Percentiles rank a stretch among this genome's conserved stretches.
Conservation (phyloP, 2,113 vertebrate species). For the Macquaria ambigua region DNA sequence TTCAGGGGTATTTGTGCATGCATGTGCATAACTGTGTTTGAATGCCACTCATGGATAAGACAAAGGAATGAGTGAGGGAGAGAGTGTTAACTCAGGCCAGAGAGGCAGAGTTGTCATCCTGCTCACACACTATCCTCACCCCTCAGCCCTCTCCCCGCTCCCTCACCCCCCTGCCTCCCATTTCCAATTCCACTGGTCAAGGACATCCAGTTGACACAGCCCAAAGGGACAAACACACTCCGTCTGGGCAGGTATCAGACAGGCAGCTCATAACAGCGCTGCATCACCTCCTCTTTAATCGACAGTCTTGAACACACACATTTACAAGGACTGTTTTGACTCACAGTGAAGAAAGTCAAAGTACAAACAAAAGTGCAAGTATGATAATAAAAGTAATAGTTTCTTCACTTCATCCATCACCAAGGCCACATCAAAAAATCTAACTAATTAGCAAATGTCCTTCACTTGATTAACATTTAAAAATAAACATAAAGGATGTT, state of each 20-base stretch:
- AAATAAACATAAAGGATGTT: not conserved
- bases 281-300: conserved; percentile 31
- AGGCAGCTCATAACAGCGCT: not conserved
- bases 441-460: not conserved
- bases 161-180: not conserved
- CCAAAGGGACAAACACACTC: conserved; percentile 54
- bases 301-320: not conserved
- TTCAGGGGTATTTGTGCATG: conserved; percentile 7
- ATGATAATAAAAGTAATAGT: not conserved
- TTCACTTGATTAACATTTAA: conserved; percentile 35
- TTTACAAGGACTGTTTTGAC: conserved; percentile 14
- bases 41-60: conserved; percentile 62
- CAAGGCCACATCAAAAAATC: not conserved
- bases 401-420: conserved; percentile 31
- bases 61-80: conserved; percentile 33
- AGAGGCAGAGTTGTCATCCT: conserved; percentile 63
- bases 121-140: conserved; percentile 51
- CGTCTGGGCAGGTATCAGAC: conserved; percentile 42
- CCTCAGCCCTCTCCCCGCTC: not conserved
- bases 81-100: conserved; percentile 55
- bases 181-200: conserved; percentile 57
- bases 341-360: not conserved
- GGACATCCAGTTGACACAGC: conserved; percentile 55
- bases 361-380: conserved; percentile 43
- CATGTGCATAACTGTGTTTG: conserved; percentile 33